A percentile compares a stretch with the other conserved stretches of the same genome.
These are phyloP conservation scores for Halocynthia roretzi DNA, from an alignment of 23 tunicate genomes.

Conservation along the genomic window DNA sequence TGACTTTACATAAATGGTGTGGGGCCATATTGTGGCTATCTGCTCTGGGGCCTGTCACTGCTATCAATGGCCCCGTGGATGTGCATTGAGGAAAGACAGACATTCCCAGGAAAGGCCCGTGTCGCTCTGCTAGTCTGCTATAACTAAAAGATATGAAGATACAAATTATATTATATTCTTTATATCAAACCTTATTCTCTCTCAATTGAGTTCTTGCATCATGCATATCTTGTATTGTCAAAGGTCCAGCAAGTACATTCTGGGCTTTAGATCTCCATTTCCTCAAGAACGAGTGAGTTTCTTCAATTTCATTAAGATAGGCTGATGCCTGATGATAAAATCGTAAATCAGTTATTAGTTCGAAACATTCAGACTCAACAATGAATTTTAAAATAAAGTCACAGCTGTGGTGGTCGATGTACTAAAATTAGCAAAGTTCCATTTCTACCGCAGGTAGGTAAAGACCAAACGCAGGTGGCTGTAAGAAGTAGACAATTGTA, in stretches of 20 bases:
- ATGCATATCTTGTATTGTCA: constrained; percentile 37
- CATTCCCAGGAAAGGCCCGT: too few species aligned
- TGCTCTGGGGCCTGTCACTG: too few species aligned
- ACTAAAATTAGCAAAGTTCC: background rate
- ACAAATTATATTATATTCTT: too few species aligned
- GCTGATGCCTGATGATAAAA: constrained; percentile 26
- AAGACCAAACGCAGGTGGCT: background rate
- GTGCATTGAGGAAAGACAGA: too few species aligned
- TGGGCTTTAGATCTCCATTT: constrained; percentile 37
- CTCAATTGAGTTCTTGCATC: constrained; percentile 57
- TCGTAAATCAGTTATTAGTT: background rate
- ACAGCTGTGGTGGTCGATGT: background rate
- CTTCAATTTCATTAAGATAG: constrained; percentile 43
- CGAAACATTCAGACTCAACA: background rate
- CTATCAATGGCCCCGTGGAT: too few species aligned
- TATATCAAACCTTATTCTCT: constrained; percentile 64
- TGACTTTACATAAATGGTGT: too few species aligned
- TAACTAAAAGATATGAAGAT: too few species aligned
- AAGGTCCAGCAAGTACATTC: constrained; percentile 37
- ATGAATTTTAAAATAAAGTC: background rate
- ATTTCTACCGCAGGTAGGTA: background rate
- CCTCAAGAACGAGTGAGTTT: constrained; percentile 42
- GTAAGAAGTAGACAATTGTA: too few species aligned
- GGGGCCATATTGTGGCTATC: too few species aligned
- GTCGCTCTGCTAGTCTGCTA: too few species aligned